phyloP scores from a whole-genome alignment of 2,797 vertebrate species.

The Lutjanus argentimaculatus region DNA sequence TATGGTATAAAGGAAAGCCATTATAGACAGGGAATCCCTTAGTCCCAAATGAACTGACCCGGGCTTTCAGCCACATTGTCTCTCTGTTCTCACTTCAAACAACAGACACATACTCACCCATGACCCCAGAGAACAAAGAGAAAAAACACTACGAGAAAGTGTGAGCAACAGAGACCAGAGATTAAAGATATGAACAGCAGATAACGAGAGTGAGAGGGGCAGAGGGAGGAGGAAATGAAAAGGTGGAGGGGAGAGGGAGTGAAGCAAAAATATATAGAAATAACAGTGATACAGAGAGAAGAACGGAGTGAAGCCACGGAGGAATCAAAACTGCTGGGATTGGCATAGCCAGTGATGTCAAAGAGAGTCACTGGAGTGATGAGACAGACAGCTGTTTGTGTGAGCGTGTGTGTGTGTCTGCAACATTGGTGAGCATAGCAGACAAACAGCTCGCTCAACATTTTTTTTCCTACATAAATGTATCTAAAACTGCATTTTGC shows the following conservation, averaged over 20 bases:
- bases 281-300: conserved; percentile 14
- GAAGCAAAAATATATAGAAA: conserved; percentile 15
- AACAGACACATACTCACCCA: conserved; percentile 17
- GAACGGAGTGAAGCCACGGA: conserved; percentile 6
- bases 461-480: background rate
- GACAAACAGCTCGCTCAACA: conserved; percentile 18
- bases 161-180: conserved; percentile 12
- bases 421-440: background rate
- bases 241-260: background rate
- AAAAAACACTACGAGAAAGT: conserved; percentile 5
- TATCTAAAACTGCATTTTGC: conserved; percentile 13
- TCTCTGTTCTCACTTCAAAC: conserved; percentile 57
- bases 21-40: conserved; percentile 30
- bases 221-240: conserved; percentile 19
- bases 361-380: conserved; percentile 43
- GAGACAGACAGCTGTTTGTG: conserved; percentile 26
- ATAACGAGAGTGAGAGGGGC: conserved; percentile 22
- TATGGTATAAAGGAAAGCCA: background rate
- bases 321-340: conserved; percentile 49
- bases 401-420: conserved; percentile 45
- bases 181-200: conserved; percentile 42
- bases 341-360: conserved; percentile 36
- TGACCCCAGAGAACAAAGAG: conserved; percentile 34
- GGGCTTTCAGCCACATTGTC: conserved; percentile 43
- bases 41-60: conserved; percentile 33